Evolutionary conservation across 2,113 vertebrate species (phyloP).

Genomic region (Paramisgurnus dabryanus): DNA sequence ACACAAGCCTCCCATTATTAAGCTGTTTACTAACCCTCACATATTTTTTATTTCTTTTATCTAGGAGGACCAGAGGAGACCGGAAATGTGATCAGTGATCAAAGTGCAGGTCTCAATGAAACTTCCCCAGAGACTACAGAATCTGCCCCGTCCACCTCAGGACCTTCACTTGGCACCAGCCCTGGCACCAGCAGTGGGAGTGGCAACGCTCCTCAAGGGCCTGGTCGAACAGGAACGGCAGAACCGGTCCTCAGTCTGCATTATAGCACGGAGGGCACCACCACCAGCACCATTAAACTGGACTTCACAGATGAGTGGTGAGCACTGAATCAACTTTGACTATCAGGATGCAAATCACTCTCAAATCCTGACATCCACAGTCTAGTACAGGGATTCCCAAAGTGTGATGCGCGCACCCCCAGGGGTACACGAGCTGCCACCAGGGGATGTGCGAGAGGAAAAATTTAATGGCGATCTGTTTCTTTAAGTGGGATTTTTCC

Average conservation of each 20-base stretch:
- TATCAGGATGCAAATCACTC: neutral
- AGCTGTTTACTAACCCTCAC: neutral
- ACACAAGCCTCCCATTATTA: neutral
- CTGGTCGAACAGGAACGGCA: constrained; percentile 76
- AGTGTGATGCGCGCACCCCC: too few species aligned
- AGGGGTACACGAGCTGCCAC: too few species aligned
- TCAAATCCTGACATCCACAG: neutral
- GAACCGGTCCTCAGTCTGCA: constrained; percentile 96
- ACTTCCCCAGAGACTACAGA: constrained; percentile 29
- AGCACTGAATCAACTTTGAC: constrained; percentile 55
- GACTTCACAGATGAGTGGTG: constrained; percentile 99
- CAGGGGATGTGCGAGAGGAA: too few species aligned
- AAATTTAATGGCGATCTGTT: too few species aligned
- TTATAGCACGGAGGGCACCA: constrained; percentile 98
- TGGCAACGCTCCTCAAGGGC: constrained; percentile 23
- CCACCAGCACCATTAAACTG: constrained; percentile 97
- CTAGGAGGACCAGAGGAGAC: constrained; percentile 81
- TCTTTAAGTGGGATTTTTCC: too few species aligned
- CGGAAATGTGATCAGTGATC: constrained; percentile 48
- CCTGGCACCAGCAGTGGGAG: constrained; percentile 4
- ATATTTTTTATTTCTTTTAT: constrained; percentile 44
- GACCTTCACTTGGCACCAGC: constrained; percentile 11
- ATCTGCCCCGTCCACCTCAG: neutral
- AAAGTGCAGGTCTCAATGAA: constrained; percentile 2
- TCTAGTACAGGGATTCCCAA: too few species aligned